Evolutionary conservation across 2,113 vertebrate species (phyloP).

Genomic region (Tetrax tetrax): DNA sequence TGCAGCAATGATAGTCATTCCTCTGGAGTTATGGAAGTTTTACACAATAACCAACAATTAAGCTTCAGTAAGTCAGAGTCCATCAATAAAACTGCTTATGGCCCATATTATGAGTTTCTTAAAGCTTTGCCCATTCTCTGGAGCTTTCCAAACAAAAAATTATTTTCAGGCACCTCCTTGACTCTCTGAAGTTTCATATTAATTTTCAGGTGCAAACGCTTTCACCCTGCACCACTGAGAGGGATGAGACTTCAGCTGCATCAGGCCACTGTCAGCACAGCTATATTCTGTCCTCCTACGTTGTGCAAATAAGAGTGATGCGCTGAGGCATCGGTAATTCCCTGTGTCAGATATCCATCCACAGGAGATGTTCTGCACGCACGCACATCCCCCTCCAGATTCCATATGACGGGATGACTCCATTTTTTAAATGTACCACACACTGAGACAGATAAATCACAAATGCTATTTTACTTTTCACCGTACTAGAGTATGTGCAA

Average conservation of each 20-base stretch:
- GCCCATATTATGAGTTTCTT: background rate
- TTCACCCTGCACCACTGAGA: background rate
- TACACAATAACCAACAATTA: background rate
- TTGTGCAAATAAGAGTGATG: background rate
- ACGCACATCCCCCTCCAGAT: accelerated
- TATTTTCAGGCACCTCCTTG: background rate
- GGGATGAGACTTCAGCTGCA: background rate
- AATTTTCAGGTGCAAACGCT: accelerated
- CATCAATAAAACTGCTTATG: background rate
- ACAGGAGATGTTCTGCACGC: background rate
- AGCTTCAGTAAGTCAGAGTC: background rate
- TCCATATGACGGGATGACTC: background rate
- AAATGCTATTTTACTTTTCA: background rate
- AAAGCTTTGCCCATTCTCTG: background rate
- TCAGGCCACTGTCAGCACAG: background rate
- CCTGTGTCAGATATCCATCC: background rate
- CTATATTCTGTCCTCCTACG: background rate
- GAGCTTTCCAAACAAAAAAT: background rate
- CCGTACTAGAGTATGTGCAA: background rate
- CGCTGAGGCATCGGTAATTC: background rate
- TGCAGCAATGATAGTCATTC: background rate
- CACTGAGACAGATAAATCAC: background rate
- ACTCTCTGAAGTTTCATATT: background rate
- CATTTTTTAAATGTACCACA: background rate
- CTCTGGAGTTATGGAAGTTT: background rate